Conservation (phyloP, 2,888 invertebrate species). For the Allolobophora icterica region DNA sequence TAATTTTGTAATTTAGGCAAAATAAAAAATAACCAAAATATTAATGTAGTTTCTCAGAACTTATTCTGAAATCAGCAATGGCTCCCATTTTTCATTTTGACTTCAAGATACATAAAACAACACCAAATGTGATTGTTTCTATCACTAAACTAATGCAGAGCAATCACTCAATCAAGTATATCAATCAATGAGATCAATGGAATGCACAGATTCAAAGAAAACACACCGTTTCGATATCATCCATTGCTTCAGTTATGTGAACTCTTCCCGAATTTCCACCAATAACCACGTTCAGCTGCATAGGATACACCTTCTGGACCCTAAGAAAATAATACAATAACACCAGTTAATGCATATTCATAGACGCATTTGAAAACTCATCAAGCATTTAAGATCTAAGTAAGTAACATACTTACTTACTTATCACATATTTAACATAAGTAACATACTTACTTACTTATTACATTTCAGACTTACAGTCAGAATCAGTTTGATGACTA, state of each 20-base stretch:
- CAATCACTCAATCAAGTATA: background rate
- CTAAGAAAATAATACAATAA: background rate
- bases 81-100: too few relatives aligned
- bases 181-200: background rate
- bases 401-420: too few relatives aligned
- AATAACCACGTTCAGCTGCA: conserved; percentile 12
- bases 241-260: background rate
- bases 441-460: too few relatives aligned
- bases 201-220: background rate
- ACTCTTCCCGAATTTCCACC: conserved; percentile 26
- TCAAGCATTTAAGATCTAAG: too few relatives aligned
- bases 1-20: too few relatives aligned
- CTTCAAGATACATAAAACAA: too few relatives aligned
- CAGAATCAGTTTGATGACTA: background rate
- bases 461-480: background rate
- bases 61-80: too few relatives aligned
- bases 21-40: too few relatives aligned
- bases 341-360: background rate
- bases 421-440: too few relatives aligned
- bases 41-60: too few relatives aligned
- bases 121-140: too few relatives aligned
- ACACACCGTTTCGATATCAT: background rate
- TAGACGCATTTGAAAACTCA: background rate
- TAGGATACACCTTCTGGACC: conserved; percentile 5
- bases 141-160: background rate